Conservation (phyloP, 2,113 vertebrate species). For the Monarcha castaneiventris region DNA sequence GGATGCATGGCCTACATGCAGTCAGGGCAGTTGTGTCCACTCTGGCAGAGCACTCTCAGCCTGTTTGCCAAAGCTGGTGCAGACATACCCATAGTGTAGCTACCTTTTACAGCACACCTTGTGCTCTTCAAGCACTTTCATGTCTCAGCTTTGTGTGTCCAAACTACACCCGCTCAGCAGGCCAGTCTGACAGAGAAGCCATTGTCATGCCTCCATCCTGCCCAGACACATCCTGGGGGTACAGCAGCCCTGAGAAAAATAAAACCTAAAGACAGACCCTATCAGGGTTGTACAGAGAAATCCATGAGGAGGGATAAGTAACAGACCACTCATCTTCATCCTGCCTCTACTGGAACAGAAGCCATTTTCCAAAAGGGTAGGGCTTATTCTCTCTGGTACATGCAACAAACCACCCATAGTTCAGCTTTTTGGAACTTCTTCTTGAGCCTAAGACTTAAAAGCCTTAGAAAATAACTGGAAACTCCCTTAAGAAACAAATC, state of each 20-base stretch:
- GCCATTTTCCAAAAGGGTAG: background rate
- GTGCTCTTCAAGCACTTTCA: background rate
- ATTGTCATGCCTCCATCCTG: background rate
- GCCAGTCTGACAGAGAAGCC: background rate
- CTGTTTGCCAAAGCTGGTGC: background rate
- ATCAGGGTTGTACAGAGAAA: background rate
- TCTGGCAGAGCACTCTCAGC: background rate
- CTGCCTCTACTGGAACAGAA: background rate
- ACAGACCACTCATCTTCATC: background rate
- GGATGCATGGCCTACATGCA: rapidly evolving
- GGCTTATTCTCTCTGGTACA: background rate
- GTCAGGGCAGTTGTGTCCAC: background rate
- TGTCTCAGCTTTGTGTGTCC: background rate
- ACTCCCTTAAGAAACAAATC: background rate
- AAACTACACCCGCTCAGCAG: background rate
- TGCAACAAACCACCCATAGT: background rate
- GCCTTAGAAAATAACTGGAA: background rate
- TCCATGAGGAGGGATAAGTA: background rate
- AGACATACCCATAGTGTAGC: rapidly evolving
- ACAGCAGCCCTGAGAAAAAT: background rate
- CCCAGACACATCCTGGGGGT: background rate
- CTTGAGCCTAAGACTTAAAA: background rate
- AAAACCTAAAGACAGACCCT: background rate
- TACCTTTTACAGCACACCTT: background rate
- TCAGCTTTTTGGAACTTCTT: background rate